Base-by-base conservation (phyloP, 2,113 vertebrate species). In the Phaethornis superciliosus region DNA sequence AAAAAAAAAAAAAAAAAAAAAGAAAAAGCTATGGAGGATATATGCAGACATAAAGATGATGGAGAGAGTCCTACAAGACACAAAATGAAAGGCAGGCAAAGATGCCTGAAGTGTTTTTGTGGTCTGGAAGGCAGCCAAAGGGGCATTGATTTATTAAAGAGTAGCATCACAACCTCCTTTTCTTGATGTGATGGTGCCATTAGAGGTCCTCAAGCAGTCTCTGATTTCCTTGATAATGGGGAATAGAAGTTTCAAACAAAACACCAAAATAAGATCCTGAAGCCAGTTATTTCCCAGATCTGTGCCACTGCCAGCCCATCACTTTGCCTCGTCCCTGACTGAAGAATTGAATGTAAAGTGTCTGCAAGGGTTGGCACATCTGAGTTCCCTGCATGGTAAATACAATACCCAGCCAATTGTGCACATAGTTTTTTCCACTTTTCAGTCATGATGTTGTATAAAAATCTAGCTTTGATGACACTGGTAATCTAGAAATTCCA, bases 81-180 rank as follows among this genome's bases (percentile, higher is more conserved):
- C 76, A 71, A 79, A 95, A 92, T 81, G 88, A 86, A 94, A 93
- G 72, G 47, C 64, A 92, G 49, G 49, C 72, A 71, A 71, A 96
- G 81, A 90, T 86, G 69, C 69, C 69, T 58, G 35, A 55, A 96
- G 92, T 94, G 82, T 56, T 93, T 94, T 92, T 93, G 88, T 95
- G 94, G 85, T 86, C 76, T 96, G 96, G 92, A 96, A 80, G 52
- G 94, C 95, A 85, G 96, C 96, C 95, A 96, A 81, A 86, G 72
- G 81, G 33, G 37, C 85, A 96, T 92, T 95, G 92, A 95, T 94
- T 96, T 90, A 95, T 86, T 93, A 62, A 93, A 90, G 58, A 90
- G 90, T 69, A 81, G 77, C 58, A 47, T 86, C 72, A 28, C 6
- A 2, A 58, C 80, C 94, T 96, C 83, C 90, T 95, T 93, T 81